Conservation (phyloP, 2,797 vertebrate species). For the Neopelma chrysocephalum region DNA sequence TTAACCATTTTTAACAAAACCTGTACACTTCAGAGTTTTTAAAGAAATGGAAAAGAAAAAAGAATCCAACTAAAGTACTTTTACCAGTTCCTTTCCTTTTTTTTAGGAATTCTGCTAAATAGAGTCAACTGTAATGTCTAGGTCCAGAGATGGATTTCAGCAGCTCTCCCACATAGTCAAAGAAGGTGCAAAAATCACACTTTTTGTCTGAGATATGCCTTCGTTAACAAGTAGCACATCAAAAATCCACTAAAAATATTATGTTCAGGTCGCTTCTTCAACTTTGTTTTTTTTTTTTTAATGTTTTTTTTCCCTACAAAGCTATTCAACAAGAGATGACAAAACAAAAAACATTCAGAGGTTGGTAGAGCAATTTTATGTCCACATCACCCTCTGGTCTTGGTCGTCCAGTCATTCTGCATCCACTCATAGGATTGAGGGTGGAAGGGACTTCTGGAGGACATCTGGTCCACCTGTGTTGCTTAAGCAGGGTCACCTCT, state of each 20-base stretch:
- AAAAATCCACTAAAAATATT: neutral
- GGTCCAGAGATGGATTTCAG: neutral
- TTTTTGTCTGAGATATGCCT: neutral
- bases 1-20: neutral
- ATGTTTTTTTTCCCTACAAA: neutral
- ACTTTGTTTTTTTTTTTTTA: neutral
- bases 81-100: neutral
- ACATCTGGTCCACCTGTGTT: rapidly evolving
- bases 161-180: neutral
- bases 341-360: neutral
- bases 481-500: neutral
- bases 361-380: rapidly evolving
- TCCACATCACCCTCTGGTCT: neutral
- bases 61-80: neutral
- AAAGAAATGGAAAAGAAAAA: rapidly evolving
- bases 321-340: neutral
- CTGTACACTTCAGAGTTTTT: rapidly evolving
- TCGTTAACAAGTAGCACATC: neutral
- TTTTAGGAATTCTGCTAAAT: neutral
- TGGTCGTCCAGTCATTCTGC: rapidly evolving
- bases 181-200: neutral
- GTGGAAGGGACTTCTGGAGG: neutral
- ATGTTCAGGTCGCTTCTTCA: neutral
- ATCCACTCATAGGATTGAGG: neutral
- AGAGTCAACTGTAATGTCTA: neutral